phyloP scores from a whole-genome alignment of 2,888 invertebrate species.

The Ectemnius cavifrons region DNA sequence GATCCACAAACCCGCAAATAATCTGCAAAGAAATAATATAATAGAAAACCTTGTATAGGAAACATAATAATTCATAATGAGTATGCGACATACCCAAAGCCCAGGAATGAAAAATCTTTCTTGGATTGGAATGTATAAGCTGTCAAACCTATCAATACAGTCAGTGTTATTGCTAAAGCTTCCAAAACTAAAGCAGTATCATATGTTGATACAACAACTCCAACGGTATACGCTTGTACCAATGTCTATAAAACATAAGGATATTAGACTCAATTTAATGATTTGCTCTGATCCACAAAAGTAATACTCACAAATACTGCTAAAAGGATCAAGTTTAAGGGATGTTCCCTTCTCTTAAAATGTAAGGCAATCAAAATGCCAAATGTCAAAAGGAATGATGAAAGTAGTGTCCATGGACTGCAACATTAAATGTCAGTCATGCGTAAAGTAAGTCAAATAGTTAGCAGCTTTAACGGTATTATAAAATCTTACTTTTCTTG shows the following conservation, averaged over 20 bases:
- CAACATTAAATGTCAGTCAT: conserved; percentile 62
- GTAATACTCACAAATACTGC: conserved; percentile 86
- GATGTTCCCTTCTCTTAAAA: conserved; percentile 87
- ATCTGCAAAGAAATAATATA: conserved; percentile 77
- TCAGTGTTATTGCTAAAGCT: conserved; percentile 87
- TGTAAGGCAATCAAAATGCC: conserved; percentile 84
- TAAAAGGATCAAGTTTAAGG: conserved; percentile 89
- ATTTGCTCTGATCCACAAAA: background rate
- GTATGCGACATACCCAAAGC: conserved; percentile 80
- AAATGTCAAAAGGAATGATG: conserved; percentile 83
- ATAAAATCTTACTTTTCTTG: conserved; percentile 82
- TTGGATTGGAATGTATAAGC: conserved; percentile 92
- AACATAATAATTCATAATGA: background rate
- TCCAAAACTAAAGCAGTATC: conserved; percentile 87
- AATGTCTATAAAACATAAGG: conserved; percentile 82
- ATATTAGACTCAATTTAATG: background rate
- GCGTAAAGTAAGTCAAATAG: conserved; percentile 21
- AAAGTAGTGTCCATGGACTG: conserved; percentile 85
- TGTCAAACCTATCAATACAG: conserved; percentile 87
- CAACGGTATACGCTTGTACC: conserved; percentile 88
- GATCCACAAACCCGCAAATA: conserved; percentile 84
- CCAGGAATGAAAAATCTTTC: conserved; percentile 88
- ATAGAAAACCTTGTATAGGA: background rate
- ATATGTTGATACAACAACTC: conserved; percentile 88
- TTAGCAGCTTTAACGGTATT: background rate